Percentiles rank a stretch among this genome's conserved stretches.
These are phyloP conservation scores for Dermatophagoides farinae DNA, from an alignment of 1,140 invertebrate species.

Conservation along the genomic window DNA sequence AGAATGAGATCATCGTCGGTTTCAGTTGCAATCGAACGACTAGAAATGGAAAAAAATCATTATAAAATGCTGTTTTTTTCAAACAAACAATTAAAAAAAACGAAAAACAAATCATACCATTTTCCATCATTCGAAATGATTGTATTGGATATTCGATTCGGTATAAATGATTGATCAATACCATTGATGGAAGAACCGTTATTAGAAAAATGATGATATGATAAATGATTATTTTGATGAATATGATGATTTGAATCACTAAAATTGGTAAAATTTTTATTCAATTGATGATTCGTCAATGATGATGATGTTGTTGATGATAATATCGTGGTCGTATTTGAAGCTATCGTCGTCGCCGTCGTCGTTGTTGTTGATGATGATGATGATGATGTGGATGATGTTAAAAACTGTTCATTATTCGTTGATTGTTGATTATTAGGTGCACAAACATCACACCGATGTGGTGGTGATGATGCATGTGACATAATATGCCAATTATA, in stretches of 20 bases:
- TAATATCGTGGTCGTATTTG: too few relatives aligned
- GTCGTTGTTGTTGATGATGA: too few relatives aligned
- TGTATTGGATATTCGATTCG: neutral
- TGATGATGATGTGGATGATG: too few relatives aligned
- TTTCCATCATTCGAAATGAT: neutral
- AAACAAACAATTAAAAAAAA: too few relatives aligned
- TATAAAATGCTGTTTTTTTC: neutral
- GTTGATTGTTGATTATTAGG: neutral
- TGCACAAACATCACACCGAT: slow-evolving; percentile 14
- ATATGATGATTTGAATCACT: too few relatives aligned
- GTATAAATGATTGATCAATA: neutral
- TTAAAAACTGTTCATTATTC: too few relatives aligned
- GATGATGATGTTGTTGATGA: too few relatives aligned
- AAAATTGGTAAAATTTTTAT: too few relatives aligned
- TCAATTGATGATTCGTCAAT: too few relatives aligned
- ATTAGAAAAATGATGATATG: too few relatives aligned
- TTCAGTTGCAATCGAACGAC: neutral
- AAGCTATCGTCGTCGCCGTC: too few relatives aligned
- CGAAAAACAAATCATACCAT: neutral
- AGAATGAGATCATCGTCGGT: neutral
- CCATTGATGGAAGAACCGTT: neutral
- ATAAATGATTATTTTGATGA: too few relatives aligned
- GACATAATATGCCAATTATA: slow-evolving; percentile 15
- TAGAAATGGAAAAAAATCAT: neutral
- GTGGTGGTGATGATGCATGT: slow-evolving; percentile 6